Percentiles rank a stretch among this genome's conserved stretches.
Conservation (phyloP, 1,140 invertebrate genomes). For the Riptortus pedestris region DNA sequence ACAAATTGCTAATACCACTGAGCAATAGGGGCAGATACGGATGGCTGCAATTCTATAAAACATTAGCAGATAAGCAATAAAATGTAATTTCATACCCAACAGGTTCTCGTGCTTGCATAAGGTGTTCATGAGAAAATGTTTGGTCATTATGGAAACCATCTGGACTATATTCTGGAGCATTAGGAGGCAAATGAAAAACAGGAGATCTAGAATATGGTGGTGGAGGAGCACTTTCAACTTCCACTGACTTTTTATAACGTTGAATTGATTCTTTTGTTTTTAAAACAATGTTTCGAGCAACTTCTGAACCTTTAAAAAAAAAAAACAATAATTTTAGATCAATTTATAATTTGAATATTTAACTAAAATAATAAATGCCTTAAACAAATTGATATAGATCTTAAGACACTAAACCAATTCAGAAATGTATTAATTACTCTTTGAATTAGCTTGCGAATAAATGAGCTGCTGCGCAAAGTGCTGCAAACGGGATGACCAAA, state of each 20-base stretch:
- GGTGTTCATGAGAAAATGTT: neutral
- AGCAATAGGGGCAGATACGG: too few relatives aligned
- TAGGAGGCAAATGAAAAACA: neutral
- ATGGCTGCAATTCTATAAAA: too few relatives aligned
- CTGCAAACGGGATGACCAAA: neutral
- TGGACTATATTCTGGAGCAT: neutral
- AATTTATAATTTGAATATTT: neutral
- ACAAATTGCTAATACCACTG: too few relatives aligned
- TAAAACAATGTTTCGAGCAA: constrained; percentile 10
- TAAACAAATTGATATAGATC: neutral
- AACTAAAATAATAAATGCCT: neutral
- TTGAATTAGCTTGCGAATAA: neutral
- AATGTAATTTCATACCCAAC: too few relatives aligned
- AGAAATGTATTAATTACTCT: neutral
- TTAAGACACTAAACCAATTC: neutral
- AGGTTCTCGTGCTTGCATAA: neutral
- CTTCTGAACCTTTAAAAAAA: constrained; percentile 20
- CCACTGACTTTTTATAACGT: constrained; percentile 10
- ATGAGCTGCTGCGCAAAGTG: neutral
- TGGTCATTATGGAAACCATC: neutral
- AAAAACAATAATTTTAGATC: neutral
- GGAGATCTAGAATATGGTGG: constrained; percentile 13
- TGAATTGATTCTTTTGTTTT: constrained; percentile 16
- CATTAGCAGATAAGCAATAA: too few relatives aligned
- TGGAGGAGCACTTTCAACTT: constrained; percentile 16